Percentiles rank a stretch among this genome's conserved stretches.
Evolutionary conservation across 2,113 vertebrate species (phyloP).

Genomic region (rat (Rattus norvegicus)): DNA sequence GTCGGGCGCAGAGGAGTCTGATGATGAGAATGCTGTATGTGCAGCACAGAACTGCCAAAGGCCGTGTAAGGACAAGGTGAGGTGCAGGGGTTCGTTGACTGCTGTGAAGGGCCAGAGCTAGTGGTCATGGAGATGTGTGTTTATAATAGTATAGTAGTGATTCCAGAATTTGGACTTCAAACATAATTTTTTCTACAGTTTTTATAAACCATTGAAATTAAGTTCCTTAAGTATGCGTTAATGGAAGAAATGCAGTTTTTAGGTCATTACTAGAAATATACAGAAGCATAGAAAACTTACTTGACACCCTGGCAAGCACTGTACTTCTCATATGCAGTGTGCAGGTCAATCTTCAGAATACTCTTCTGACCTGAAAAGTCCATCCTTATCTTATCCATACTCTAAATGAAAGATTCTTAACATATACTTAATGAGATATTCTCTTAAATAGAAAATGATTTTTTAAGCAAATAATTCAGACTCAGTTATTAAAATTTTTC

Average conservation of each 20-base stretch:
- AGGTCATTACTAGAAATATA: background rate
- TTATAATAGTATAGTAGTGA: background rate
- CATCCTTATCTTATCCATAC: conserved; percentile 46
- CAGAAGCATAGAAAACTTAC: conserved; percentile 25
- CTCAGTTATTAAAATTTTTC: conserved; percentile 16
- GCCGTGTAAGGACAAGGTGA: conserved; percentile 99
- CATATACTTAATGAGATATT: background rate
- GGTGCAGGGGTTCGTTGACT: conserved; percentile 32
- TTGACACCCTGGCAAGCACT: background rate
- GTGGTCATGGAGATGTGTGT: background rate
- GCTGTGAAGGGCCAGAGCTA: background rate
- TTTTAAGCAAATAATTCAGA: conserved; percentile 45
- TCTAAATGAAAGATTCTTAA: conserved; percentile 36
- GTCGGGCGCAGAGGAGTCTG: conserved; percentile 98
- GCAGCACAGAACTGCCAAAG: conserved; percentile 97
- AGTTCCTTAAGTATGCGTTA: conserved; percentile 35
- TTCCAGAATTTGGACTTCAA: conserved; percentile 5
- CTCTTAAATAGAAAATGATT: conserved; percentile 43
- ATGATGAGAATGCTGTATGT: conserved; percentile 98
- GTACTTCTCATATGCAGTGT: background rate
- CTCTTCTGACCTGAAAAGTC: background rate
- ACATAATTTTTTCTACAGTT: conserved; percentile 32
- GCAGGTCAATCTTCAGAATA: background rate
- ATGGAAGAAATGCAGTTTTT: conserved; percentile 31
- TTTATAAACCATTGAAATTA: conserved; percentile 45